Evolutionary conservation across 2,888 invertebrate genomes (phyloP).

Genomic region (Campopleginae sp.): DNA sequence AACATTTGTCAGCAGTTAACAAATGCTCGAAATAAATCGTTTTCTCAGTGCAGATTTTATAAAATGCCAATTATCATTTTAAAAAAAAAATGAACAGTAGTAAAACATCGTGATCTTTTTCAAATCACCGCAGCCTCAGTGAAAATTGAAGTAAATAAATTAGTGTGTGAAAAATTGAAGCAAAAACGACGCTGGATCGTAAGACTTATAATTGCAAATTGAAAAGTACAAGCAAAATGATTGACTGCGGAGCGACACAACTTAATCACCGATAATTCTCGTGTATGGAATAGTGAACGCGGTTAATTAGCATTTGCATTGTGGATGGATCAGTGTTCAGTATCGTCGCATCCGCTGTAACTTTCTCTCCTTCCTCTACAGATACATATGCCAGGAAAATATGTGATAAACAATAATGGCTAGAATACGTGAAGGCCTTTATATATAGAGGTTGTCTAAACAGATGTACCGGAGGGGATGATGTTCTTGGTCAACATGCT

Average conservation of each 20-base stretch:
- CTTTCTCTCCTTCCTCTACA: slow-evolving; percentile 71
- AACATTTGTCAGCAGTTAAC: too few species aligned
- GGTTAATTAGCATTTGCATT: slow-evolving; percentile 34
- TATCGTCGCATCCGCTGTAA: slow-evolving; percentile 75
- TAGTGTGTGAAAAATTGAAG: neutral
- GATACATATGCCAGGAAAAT: neutral
- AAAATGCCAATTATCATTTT: too few species aligned
- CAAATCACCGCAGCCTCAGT: neutral
- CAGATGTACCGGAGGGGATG: slow-evolving; percentile 38
- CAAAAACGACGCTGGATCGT: neutral
- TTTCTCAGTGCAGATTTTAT: too few species aligned
- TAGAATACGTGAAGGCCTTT: slow-evolving; percentile 9
- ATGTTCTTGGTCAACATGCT: slow-evolving; percentile 45
- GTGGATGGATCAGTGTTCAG: slow-evolving; percentile 40
- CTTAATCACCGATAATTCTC: neutral
- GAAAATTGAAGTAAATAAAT: neutral
- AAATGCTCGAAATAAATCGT: too few species aligned
- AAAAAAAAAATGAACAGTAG: too few species aligned
- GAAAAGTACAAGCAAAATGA: slow-evolving; percentile 3
- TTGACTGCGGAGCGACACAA: neutral
- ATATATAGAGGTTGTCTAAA: slow-evolving; percentile 39
- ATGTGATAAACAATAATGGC: neutral
- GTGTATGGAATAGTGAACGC: slow-evolving; percentile 1
- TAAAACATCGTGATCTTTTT: neutral
- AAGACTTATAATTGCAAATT: neutral